phyloP scores from a whole-genome alignment of 2,113 vertebrate species.

The Sinocyclocheilus anshuiensis region DNA sequence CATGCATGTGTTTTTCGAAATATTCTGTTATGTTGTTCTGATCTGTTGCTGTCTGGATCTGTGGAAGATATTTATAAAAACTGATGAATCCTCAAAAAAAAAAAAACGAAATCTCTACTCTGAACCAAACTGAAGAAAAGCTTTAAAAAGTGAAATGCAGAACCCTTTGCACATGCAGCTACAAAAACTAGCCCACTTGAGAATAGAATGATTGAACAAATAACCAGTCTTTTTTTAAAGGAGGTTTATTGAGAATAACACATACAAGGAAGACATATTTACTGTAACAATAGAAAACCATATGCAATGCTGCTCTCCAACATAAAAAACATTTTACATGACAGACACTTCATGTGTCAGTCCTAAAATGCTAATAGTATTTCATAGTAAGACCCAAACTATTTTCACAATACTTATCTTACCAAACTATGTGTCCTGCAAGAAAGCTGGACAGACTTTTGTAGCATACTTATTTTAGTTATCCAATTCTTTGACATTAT shows the following conservation, averaged over 20 bases:
- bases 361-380: not conserved
- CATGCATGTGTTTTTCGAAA: not conserved
- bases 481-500: no score
- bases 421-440: no score
- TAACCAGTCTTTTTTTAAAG: not conserved
- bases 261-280: not conserved
- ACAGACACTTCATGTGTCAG: not conserved
- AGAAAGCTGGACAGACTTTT: no score
- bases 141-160: not conserved
- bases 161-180: not conserved
- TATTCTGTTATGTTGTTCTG: not conserved
- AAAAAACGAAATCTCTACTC: not conserved
- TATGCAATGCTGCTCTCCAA: not conserved
- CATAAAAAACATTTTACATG: not conserved
- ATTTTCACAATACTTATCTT: not conserved
- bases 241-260: not conserved
- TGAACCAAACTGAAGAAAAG: not conserved
- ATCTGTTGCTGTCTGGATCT: no score
- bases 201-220: not conserved
- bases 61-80: no score
- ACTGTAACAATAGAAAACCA: not conserved
- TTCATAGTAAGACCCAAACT: not conserved
- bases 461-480: no score
- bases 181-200: not conserved
- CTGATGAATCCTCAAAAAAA: not conserved